Evolutionary conservation across 1,140 invertebrate species (phyloP).

Genomic region (Dendrolimus punctatus): DNA sequence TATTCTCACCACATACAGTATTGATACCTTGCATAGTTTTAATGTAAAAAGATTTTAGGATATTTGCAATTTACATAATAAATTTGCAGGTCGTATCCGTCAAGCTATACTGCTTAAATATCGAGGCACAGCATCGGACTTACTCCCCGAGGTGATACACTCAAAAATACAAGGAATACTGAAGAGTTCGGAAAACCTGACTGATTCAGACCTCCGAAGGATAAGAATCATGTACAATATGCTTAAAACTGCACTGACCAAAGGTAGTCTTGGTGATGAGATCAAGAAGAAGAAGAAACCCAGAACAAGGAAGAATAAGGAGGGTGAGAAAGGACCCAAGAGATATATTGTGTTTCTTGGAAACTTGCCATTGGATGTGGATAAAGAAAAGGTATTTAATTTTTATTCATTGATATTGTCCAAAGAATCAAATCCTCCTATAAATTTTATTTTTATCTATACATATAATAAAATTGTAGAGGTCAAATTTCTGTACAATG

Average conservation of each 20-base stretch:
- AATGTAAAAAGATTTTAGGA: slow-evolving; percentile 1
- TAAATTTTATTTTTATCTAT: no score
- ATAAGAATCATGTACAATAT: slow-evolving; percentile 58
- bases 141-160: slow-evolving; percentile 46
- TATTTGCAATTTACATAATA: not conserved
- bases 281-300: slow-evolving; percentile 10
- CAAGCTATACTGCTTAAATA: slow-evolving; percentile 34
- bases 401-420: slow-evolving; percentile 1
- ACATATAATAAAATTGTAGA: no score
- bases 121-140: slow-evolving; percentile 29
- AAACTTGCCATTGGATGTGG: slow-evolving; percentile 43
- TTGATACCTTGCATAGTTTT: not conserved
- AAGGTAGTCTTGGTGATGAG: slow-evolving; percentile 6
- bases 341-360: slow-evolving; percentile 63
- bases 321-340: slow-evolving; percentile 36
- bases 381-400: slow-evolving; percentile 39
- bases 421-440: not conserved
- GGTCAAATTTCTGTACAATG: no score
- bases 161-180: slow-evolving; percentile 36
- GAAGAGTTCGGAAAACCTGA: slow-evolving; percentile 24
- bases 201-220: slow-evolving; percentile 42
- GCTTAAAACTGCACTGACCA: slow-evolving; percentile 30
- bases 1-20: no score
- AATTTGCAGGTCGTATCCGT: slow-evolving; percentile 39
- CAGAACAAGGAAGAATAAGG: slow-evolving; percentile 12